Evolutionary conservation across 37 sponge, comb jelly and placozoan genomes (phyloP).

Genomic region (Cladorhizidae sp.): DNA sequence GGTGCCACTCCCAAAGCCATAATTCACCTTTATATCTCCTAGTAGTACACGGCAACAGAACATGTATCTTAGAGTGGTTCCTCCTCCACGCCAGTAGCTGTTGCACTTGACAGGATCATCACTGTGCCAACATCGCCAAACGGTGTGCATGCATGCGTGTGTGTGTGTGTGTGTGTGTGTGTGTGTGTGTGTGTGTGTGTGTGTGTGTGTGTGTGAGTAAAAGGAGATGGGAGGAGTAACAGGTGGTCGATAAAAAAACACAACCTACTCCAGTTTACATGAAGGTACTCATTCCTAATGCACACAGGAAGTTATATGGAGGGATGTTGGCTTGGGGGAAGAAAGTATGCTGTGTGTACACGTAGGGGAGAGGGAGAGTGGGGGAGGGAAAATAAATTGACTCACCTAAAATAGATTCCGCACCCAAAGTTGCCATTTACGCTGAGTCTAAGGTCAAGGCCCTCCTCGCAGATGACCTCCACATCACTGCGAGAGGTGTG

Average conservation of each 20-base stretch:
- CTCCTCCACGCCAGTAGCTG: slow-evolving; percentile 34
- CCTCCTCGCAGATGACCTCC: slow-evolving; percentile 72
- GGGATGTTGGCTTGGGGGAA: no score
- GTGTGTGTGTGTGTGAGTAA: neutral
- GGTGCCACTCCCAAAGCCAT: no score
- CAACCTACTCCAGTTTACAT: no score
- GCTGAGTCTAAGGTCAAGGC: slow-evolving; percentile 71
- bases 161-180: neutral
- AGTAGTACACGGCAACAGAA: slow-evolving; percentile 69
- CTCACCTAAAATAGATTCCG: slow-evolving; percentile 87
- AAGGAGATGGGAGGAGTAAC: neutral
- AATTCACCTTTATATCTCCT: slow-evolving; percentile 84
- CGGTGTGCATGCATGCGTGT: neutral
- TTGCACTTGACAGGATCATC: slow-evolving; percentile 79
- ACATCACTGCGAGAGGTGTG: slow-evolving; percentile 52
- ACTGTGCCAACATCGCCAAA: slow-evolving; percentile 13
- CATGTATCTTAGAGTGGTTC: slow-evolving; percentile 31
- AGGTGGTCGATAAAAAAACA: neutral
- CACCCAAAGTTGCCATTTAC: slow-evolving; percentile 65
- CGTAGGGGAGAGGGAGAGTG: no score
- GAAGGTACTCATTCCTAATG: no score
- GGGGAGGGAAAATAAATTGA: no score
- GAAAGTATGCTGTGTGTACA: no score
- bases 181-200: neutral
- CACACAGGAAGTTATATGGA: no score